These are phyloP conservation scores for Drosophila teissieri DNA, from an alignment of 1,140 invertebrate genomes.

Conservation along the genomic window DNA sequence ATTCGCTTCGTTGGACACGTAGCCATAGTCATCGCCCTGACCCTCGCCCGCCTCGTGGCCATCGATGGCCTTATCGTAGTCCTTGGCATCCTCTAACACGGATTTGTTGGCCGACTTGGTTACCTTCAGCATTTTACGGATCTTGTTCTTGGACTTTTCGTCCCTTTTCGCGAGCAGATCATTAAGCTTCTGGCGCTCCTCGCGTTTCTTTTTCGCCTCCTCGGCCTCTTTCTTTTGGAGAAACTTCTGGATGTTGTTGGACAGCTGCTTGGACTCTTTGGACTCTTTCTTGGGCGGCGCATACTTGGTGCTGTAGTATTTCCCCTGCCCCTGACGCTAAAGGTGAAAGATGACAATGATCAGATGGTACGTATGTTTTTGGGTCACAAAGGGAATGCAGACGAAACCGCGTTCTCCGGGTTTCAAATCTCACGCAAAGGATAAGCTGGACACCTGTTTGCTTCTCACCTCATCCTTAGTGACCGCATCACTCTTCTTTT, in stretches of 20 bases:
- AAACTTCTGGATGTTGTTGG: constrained; percentile 92
- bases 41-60: constrained; percentile 87
- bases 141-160: constrained; percentile 89
- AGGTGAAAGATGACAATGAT: neutral
- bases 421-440: too few relatives aligned
- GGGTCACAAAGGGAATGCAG: constrained; percentile 26
- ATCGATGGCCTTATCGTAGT: constrained; percentile 84
- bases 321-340: constrained; percentile 67
- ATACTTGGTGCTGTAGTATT: constrained; percentile 91
- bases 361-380: neutral
- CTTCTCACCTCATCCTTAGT: constrained; percentile 84
- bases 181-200: constrained; percentile 88
- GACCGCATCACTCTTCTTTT: constrained; percentile 86
- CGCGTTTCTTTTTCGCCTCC: constrained; percentile 88
- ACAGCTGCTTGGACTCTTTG: constrained; percentile 88
- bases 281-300: constrained; percentile 92
- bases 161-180: constrained; percentile 90
- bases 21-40: constrained; percentile 96
- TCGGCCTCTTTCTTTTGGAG: constrained; percentile 92
- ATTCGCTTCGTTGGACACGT: constrained; percentile 92
- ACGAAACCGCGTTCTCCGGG: neutral
- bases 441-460: neutral
- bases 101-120: constrained; percentile 96
- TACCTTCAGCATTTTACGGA: constrained; percentile 88
- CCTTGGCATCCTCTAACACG: constrained; percentile 92